A percentile compares a stretch with the other conserved stretches of the same genome.
Conservation (phyloP, 2,113 vertebrate species). For the Acrocephalus arundinaceus region DNA sequence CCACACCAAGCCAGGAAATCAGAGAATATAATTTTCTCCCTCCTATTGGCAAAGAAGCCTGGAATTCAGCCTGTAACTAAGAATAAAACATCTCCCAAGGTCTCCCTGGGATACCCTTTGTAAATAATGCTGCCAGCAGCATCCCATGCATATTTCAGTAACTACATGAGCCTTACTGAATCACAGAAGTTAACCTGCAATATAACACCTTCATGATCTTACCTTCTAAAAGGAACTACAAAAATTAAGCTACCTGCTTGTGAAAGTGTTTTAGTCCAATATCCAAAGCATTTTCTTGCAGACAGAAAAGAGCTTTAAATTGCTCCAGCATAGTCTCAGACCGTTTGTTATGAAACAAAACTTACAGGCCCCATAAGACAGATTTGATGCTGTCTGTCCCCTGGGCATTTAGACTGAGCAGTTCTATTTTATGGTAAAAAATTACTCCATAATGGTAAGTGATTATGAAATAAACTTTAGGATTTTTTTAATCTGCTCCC, state of each 20-base stretch:
- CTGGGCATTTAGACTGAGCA: not conserved
- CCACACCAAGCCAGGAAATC: not conserved
- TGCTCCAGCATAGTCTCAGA: not conserved
- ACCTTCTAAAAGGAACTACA: not conserved
- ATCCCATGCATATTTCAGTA: not conserved
- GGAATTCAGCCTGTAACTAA: not conserved
- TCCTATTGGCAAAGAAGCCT: not conserved
- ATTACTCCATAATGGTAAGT: not conserved
- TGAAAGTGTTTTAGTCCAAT: not conserved
- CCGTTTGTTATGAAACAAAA: not conserved
- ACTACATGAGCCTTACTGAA: not conserved
- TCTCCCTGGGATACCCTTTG: not conserved
- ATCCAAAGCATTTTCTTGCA: not conserved
- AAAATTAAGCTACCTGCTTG: not conserved
- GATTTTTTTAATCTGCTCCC: not conserved
- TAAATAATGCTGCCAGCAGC: not conserved
- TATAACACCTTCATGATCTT: not conserved
- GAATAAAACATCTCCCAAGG: not conserved
- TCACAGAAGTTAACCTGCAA: not conserved
- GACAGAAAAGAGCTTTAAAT: not conserved
- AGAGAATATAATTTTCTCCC: not conserved
- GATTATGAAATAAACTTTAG: not conserved
- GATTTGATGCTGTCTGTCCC: not conserved
- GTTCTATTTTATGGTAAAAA: not conserved
- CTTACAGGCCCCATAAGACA: not conserved